Evolutionary conservation across 2,113 vertebrate genomes (phyloP), one percentile per base, ranked within the genome.

Genomic region (sheep (Ovis aries)): DNA sequence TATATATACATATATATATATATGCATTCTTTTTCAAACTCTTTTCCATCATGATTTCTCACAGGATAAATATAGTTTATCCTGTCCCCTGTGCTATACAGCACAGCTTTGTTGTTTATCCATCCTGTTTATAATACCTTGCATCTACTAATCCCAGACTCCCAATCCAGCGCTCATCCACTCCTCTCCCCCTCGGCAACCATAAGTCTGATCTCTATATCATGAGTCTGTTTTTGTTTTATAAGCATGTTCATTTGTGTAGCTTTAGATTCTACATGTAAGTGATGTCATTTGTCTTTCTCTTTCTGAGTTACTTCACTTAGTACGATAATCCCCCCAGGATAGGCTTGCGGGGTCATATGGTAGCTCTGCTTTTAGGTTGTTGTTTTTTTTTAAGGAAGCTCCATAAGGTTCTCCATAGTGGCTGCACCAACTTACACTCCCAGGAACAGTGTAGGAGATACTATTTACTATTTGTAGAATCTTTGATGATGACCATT

Each of bases 281-380:
- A 81, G 16, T 3, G 9, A 81, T 33, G 31, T 6, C 29, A 7
- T 33, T n/a, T 23, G 80, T 4, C 80, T 23, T 82, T 52, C 29
- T 11, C 45, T 31, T 31, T 80, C 43, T 50, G 29, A 80, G 7
- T 80, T 19, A 33, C 29, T 6, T 80, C 48, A 7, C 80, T 82
- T 82, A 81, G 10, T 81, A 21, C n/a, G 80, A 14, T 23, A n/a
- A 52, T 82, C 48, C 10, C 17, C 9, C 17, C 17, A 82, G 17
- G 31, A n/a, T 21, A 33, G 31, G 48, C 52, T n/a, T 52, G 31
- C 48, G 0, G 5, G 5, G 31, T 52, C 31, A 7, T n/a, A 52
- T 0, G 6, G 11, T n/a, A 52, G 17, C 10, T 13, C 31, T 1
- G 7, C 17, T 52, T n/a, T n/a, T 13, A n/a, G 48, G 45, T 45